Conservation (phyloP, 2,113 vertebrate species). For the Eurypyga helias region DNA sequence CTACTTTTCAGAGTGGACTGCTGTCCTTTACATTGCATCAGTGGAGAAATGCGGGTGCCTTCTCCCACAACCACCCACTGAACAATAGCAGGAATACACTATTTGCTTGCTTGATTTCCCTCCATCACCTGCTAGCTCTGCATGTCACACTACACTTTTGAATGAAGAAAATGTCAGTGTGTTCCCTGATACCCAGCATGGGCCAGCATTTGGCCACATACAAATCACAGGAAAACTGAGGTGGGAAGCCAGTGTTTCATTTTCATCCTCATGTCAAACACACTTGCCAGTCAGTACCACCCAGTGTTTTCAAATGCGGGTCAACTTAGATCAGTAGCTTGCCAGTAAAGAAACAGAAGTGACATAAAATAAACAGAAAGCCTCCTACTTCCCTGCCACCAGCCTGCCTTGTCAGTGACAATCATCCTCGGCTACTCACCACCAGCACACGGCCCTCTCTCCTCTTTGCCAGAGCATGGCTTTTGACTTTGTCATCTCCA, state of each 20-base stretch:
- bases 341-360: background rate
- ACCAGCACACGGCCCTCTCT: background rate
- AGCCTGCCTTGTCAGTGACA: background rate
- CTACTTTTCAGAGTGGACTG: background rate
- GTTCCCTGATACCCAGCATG: background rate
- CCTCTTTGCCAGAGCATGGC: background rate
- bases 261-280: background rate
- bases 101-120: background rate
- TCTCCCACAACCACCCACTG: accelerated
- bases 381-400: background rate
- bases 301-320: background rate
- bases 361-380: slow-evolving; percentile 6
- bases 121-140: background rate
- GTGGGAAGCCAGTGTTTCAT: background rate
- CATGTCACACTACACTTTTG: background rate
- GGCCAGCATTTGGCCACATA: background rate
- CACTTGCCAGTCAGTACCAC: background rate
- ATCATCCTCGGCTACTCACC: background rate
- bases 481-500: background rate
- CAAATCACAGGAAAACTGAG: background rate
- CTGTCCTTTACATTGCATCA: accelerated
- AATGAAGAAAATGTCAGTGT: background rate
- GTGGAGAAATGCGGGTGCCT: background rate
- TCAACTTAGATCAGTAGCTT: slow-evolving; percentile 11
- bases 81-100: background rate